phyloP scores from a whole-genome alignment of 2,888 invertebrate species.

The Orchestes rusci region DNA sequence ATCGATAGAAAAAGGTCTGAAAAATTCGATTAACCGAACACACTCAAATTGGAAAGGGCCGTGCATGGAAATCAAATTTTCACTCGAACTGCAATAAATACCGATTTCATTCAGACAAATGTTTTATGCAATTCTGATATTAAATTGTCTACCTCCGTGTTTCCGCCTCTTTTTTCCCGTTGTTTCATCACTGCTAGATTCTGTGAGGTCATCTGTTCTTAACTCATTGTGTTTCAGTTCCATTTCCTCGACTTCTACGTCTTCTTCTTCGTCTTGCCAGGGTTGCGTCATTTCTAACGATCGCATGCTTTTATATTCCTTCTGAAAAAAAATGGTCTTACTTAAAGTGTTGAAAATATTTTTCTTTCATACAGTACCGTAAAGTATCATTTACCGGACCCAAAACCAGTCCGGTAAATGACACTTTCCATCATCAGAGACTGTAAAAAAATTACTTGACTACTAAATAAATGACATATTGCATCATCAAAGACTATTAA shows the following conservation, averaged over 20 bases:
- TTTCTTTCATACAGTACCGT: too few species aligned
- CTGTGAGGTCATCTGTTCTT: slow-evolving; percentile 39
- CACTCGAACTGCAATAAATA: too few species aligned
- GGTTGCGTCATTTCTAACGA: slow-evolving; percentile 43
- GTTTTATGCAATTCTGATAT: too few species aligned
- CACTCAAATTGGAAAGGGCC: too few species aligned
- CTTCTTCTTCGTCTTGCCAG: slow-evolving; percentile 45
- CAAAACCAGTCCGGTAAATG: too few species aligned
- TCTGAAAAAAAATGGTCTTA: slow-evolving; percentile 13
- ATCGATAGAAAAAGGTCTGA: too few species aligned
- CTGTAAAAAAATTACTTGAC: neutral
- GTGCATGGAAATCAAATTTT: too few species aligned
- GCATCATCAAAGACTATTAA: too few species aligned
- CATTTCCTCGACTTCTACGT: slow-evolving; percentile 43
- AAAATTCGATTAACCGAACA: too few species aligned
- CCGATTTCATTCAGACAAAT: too few species aligned
- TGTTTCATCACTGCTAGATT: slow-evolving; percentile 43
- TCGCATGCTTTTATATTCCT: slow-evolving; percentile 34
- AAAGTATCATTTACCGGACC: too few species aligned
- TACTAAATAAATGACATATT: neutral
- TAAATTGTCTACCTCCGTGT: slow-evolving; percentile 41
- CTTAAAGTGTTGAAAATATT: slow-evolving; percentile 1
- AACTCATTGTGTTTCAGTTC: slow-evolving; percentile 38
- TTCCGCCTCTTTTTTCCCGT: slow-evolving; percentile 41
- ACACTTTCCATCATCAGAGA: too few species aligned